phyloP scores from a whole-genome alignment of 2,113 vertebrate genomes.

The Labrus mixtus region DNA sequence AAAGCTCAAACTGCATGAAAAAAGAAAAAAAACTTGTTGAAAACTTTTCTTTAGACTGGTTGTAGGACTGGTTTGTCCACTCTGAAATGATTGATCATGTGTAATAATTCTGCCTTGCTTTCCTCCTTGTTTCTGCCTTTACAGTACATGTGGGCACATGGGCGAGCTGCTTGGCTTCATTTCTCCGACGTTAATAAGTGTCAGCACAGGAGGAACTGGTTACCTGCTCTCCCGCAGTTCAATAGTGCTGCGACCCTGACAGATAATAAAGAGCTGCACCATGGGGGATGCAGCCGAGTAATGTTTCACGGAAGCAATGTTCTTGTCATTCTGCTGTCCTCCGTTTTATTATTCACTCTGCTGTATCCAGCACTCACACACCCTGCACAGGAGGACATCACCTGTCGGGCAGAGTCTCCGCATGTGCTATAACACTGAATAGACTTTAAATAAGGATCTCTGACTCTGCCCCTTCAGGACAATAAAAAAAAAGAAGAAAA shows the following conservation, averaged over 20 bases:
- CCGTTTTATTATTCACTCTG: background rate
- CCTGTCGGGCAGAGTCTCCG: conserved; percentile 37
- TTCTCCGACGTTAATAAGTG: conserved; percentile 49
- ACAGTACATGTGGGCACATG: background rate
- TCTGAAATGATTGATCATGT: background rate
- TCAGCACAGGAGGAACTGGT: conserved; percentile 38
- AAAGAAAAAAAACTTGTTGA: background rate
- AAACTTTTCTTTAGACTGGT: too few species aligned
- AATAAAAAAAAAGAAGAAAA: background rate
- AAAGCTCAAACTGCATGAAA: background rate
- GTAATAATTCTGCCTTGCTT: background rate
- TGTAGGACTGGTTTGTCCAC: too few species aligned
- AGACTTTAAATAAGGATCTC: background rate
- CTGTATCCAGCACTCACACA: conserved; percentile 34
- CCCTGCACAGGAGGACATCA: conserved; percentile 10
- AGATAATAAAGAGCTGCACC: conserved; percentile 69
- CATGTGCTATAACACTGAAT: conserved; percentile 40
- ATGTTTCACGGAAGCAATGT: conserved; percentile 66
- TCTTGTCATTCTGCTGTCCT: conserved; percentile 37
- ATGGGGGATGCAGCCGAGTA: conserved; percentile 37
- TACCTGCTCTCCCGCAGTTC: conserved; percentile 44
- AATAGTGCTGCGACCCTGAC: conserved; percentile 51
- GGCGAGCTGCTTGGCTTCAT: conserved; percentile 15
- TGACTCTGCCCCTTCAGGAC: conserved; percentile 2
- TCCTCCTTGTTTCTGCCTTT: background rate